Conservation (phyloP, 2,888 invertebrate genomes). For the Nephrotoma flavescens region DNA sequence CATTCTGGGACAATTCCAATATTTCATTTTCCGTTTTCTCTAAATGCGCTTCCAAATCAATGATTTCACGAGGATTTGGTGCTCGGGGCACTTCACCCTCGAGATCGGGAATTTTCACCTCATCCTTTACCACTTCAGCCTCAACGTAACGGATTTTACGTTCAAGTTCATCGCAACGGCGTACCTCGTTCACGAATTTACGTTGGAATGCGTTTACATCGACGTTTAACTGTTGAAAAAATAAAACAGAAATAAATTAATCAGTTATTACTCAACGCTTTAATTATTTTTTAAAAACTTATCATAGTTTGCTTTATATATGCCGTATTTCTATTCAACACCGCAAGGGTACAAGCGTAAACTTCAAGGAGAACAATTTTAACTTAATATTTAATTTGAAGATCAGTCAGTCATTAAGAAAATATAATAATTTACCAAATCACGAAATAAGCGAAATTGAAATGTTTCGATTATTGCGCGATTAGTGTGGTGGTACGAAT, state of each 20-base stretch:
- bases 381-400: too few relatives aligned
- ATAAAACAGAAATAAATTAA: not conserved
- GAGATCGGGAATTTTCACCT: conserved; percentile 61
- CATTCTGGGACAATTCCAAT: conserved; percentile 77
- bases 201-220: conserved; percentile 81
- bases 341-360: not conserved
- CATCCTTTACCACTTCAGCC: conserved; percentile 70
- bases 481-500: too few relatives aligned
- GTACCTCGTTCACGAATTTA: conserved; percentile 81
- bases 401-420: not conserved
- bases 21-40: conserved; percentile 89
- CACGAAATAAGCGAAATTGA: not conserved
- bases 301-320: not conserved
- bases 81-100: conserved; percentile 56
- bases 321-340: not conserved
- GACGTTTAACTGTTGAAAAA: conserved; percentile 53
- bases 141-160: conserved; percentile 75
- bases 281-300: not conserved
- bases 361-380: not conserved
- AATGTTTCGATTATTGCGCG: too few relatives aligned
- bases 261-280: not conserved
- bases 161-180: conserved; percentile 86
- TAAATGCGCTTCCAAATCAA: conserved; percentile 79
- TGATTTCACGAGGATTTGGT: conserved; percentile 69
- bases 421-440: not conserved